Base-by-base conservation (phyloP, 2,113 vertebrate genomes). In the Centropristis striata region DNA sequence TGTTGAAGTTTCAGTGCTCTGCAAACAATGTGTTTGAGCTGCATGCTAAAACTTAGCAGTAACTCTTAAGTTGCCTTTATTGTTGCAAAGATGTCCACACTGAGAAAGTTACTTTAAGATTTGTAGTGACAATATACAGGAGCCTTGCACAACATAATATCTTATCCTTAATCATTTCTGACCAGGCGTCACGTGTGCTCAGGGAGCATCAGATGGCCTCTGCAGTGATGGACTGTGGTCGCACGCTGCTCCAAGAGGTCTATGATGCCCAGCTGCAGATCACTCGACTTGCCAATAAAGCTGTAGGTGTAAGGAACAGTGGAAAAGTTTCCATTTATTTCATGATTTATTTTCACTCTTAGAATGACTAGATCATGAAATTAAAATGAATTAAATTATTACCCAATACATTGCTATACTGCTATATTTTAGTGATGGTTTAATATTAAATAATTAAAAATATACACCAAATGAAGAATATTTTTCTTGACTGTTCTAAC, bases 221-320 rank as follows among this genome's bases (percentile, higher is more conserved):
- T 68, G 84, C 76, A 46, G 75, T 98, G 86, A 92, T 97, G 88
- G 95, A 97, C 76, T 93, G 94, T 12, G 97, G 97, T 11, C 96
- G 95, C 87, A 95, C 78, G 13, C 83, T 97, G 27, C 87, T 99
- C 80, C 86, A 92, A 68, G 91, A 94, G 46, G 51, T 92, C 50
- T 83, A 8, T 63, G 90, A 94, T 16, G 65, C 76, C 10, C 80
- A 85, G 32, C 53, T 78, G 47, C 71, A 81, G 5, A 25, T 50
- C 23, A 75, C 32, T 36, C 86, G 75, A 60, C 39, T 58, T 36
- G 14, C 25, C n/a, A 37, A 10, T 10, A 69, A 84, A 51, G 21
- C 80, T 67, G 68, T 85, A 4, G 6, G 13, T 27, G 78, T 92
- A 77, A 68, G 59, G 25, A 61, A 51, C 13, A 53, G 16, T 7